These are phyloP conservation scores for Drosophila lacicola DNA, from an alignment of 2,888 invertebrate species.

Conservation along the genomic window DNA sequence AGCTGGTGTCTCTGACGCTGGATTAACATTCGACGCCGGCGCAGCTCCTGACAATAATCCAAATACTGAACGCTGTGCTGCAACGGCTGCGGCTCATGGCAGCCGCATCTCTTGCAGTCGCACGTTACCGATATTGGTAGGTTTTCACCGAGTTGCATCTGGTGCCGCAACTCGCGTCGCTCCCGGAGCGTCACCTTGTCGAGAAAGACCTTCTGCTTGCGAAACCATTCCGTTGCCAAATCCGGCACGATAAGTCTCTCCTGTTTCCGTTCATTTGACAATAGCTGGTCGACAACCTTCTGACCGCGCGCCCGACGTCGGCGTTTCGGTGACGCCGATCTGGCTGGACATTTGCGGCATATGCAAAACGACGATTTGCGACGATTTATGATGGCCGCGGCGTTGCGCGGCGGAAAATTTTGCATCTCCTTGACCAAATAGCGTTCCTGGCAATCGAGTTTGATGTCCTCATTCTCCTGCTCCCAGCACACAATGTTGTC, in stretches of 20 bases:
- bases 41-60: slow-evolving; percentile 27
- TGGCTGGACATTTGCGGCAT: slow-evolving; percentile 11
- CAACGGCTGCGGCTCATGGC: slow-evolving; percentile 9
- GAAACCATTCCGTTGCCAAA: slow-evolving; percentile 72
- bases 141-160: neutral
- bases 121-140: neutral
- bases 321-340: neutral
- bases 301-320: slow-evolving; percentile 7
- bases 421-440: slow-evolving; percentile 29
- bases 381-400: too few relatives aligned
- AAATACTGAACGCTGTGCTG: slow-evolving; percentile 37
- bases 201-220: slow-evolving; percentile 62
- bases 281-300: slow-evolving; percentile 46
- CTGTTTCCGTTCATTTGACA: slow-evolving; percentile 13
- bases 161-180: slow-evolving; percentile 18
- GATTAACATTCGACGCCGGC: slow-evolving; percentile 11
- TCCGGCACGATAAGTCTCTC: slow-evolving; percentile 67
- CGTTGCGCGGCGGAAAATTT: slow-evolving; percentile 44
- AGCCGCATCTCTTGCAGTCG: slow-evolving; percentile 6
- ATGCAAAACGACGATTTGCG: neutral
- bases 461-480: neutral
- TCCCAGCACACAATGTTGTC: neutral
- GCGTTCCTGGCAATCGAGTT: slow-evolving; percentile 20
- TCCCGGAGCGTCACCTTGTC: slow-evolving; percentile 46
- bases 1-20: slow-evolving; percentile 32